Conservation (phyloP, 2,113 vertebrate genomes). For the Otolemur garnettii region DNA sequence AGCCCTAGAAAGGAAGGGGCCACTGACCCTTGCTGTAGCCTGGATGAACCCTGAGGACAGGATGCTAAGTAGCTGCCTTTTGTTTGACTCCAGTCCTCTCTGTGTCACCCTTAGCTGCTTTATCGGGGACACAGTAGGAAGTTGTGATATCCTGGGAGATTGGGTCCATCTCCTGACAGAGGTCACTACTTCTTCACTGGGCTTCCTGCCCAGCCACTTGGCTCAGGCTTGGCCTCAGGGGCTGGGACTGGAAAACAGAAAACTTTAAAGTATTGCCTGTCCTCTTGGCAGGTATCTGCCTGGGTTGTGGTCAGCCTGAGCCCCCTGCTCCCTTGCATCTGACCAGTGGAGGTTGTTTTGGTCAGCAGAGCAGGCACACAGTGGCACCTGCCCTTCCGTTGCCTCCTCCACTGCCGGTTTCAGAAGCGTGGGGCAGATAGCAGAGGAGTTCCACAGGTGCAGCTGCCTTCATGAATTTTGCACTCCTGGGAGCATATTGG, state of each 20-base stretch:
- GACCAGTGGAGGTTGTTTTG: too few relatives aligned
- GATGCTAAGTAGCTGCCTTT: background rate
- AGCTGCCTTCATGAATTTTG: background rate
- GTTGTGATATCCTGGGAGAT: background rate
- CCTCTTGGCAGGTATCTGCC: background rate
- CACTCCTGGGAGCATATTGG: background rate
- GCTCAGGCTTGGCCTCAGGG: too few relatives aligned
- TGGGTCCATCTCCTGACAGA: background rate
- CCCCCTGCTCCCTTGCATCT: background rate
- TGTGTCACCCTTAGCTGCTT: background rate
- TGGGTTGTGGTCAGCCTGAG: background rate
- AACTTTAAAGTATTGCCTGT: too few relatives aligned
- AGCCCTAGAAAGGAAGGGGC: background rate
- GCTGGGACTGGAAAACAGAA: background rate
- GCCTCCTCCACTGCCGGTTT: background rate
- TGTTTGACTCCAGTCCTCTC: background rate
- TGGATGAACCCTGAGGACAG: background rate
- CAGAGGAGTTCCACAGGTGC: background rate
- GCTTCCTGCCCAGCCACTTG: background rate
- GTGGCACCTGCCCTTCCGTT: too few relatives aligned
- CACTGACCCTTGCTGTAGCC: accelerated
- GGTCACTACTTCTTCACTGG: background rate
- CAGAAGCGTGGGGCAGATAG: conserved; percentile 12
- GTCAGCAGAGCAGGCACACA: accelerated
- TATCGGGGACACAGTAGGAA: background rate